Evolutionary conservation across 2,113 vertebrate genomes (phyloP).

Genomic region (Trinectes maculatus): DNA sequence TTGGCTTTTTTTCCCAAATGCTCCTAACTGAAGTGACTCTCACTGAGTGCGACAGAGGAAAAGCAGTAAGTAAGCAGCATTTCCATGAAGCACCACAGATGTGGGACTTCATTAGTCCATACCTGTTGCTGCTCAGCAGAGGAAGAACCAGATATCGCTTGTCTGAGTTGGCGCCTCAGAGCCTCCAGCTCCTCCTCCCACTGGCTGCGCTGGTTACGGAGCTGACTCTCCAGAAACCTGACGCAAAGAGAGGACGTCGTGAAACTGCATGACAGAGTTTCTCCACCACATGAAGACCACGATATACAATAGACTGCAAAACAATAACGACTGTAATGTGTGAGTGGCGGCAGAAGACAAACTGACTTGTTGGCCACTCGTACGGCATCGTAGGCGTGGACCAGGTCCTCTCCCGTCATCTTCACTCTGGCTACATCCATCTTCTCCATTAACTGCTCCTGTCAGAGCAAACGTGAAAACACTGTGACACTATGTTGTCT

Average conservation of each 20-base stretch:
- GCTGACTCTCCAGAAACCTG: constrained; percentile 83
- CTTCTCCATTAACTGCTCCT: constrained; percentile 74
- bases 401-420: constrained; percentile 79
- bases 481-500: background rate
- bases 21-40: background rate
- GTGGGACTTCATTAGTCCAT: background rate
- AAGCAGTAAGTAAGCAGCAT: background rate
- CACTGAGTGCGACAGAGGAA: background rate
- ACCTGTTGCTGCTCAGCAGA: constrained; percentile 63
- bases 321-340: background rate
- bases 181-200: constrained; percentile 70
- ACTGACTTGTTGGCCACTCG: constrained; percentile 86
- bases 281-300: background rate
- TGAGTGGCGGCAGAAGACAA: constrained; percentile 1
- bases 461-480: constrained; percentile 12
- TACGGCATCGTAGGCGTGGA: constrained; percentile 76
- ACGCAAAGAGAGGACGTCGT: background rate
- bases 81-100: no score
- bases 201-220: constrained; percentile 73
- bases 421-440: constrained; percentile 76
- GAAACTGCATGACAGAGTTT: background rate
- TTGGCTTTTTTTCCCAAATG: background rate
- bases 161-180: constrained; percentile 57
- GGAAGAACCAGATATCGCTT: constrained; percentile 30
- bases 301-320: background rate